Percentiles rank a stretch among this genome's conserved stretches.
Evolutionary conservation across 2,888 invertebrate genomes (phyloP).

Genomic region (Hemicrepidius hirtus): DNA sequence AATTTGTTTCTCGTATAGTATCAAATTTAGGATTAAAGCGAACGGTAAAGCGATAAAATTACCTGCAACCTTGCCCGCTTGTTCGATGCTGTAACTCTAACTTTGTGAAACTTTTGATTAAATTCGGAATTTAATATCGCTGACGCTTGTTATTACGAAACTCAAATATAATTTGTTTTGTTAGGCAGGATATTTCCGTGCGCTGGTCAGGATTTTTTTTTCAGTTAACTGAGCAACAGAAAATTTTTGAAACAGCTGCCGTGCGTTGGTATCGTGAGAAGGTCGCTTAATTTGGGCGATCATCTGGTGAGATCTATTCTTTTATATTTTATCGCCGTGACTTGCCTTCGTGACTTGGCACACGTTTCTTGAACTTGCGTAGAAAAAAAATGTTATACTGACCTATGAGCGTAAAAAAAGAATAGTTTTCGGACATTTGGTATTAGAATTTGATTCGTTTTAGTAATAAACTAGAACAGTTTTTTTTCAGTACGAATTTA

Average conservation of each 20-base stretch:
- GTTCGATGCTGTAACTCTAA: not conserved
- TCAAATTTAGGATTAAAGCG: not conserved
- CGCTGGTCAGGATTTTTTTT: too few species aligned
- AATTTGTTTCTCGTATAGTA: too few species aligned
- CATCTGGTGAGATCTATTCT: not conserved
- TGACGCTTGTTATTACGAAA: slow-evolving; percentile 6
- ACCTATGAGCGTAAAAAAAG: not conserved
- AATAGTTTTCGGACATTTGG: too few species aligned
- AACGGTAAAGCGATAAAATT: not conserved
- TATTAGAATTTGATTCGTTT: too few species aligned
- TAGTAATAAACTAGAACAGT: too few species aligned
- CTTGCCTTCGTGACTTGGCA: not conserved
- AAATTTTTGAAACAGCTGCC: not conserved
- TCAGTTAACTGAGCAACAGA: not conserved
- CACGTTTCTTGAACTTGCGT: not conserved
- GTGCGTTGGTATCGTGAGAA: not conserved
- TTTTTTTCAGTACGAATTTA: too few species aligned
- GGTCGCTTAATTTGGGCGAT: not conserved
- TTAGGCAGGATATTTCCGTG: not conserved
- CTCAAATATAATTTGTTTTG: slow-evolving; percentile 2
- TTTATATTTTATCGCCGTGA: not conserved
- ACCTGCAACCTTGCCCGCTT: not conserved
- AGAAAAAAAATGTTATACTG: not conserved
- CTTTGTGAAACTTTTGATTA: slow-evolving; percentile 21
- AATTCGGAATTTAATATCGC: slow-evolving; percentile 13